These are phyloP conservation scores for Cataglyphis cursor DNA, from an alignment of 2,888 invertebrate genomes.

Conservation along the genomic window DNA sequence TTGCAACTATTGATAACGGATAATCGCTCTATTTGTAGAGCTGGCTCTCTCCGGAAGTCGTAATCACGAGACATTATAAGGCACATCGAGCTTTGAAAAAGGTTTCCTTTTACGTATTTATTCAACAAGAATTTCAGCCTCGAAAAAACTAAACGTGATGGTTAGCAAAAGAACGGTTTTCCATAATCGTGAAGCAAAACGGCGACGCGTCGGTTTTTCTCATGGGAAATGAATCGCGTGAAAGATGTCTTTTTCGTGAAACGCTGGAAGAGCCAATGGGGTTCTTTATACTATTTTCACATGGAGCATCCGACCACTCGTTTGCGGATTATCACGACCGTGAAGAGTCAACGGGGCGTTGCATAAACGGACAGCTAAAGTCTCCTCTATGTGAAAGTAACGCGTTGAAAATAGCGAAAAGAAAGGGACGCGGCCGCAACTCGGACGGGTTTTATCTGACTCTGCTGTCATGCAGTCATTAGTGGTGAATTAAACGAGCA, in stretches of 20 bases:
- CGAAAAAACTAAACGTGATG: neutral
- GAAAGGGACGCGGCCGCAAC: slow-evolving; percentile 37
- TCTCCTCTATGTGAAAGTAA: slow-evolving; percentile 60
- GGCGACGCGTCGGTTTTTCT: neutral
- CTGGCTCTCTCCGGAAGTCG: neutral
- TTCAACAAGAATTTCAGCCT: neutral
- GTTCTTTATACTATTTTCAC: slow-evolving; percentile 38
- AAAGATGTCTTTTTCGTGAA: slow-evolving; percentile 28
- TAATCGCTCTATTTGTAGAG: neutral
- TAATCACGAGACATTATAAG: neutral
- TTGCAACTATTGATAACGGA: neutral
- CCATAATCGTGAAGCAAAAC: neutral
- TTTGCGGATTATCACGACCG: slow-evolving; percentile 44
- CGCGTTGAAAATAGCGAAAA: slow-evolving; percentile 54
- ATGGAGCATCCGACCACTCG: slow-evolving; percentile 26
- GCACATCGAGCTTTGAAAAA: slow-evolving; percentile 5
- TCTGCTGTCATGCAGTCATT: slow-evolving; percentile 24
- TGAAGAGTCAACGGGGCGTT: slow-evolving; percentile 53
- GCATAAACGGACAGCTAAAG: slow-evolving; percentile 59
- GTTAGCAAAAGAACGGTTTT: slow-evolving; percentile 22
- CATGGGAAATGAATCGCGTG: slow-evolving; percentile 36
- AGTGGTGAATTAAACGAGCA: slow-evolving; percentile 38
- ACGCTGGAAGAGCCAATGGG: slow-evolving; percentile 25
- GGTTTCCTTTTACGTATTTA: neutral
- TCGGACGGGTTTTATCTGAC: slow-evolving; percentile 18